Evolutionary conservation across 2,888 invertebrate species (phyloP).

Genomic region (Patella caerulea): DNA sequence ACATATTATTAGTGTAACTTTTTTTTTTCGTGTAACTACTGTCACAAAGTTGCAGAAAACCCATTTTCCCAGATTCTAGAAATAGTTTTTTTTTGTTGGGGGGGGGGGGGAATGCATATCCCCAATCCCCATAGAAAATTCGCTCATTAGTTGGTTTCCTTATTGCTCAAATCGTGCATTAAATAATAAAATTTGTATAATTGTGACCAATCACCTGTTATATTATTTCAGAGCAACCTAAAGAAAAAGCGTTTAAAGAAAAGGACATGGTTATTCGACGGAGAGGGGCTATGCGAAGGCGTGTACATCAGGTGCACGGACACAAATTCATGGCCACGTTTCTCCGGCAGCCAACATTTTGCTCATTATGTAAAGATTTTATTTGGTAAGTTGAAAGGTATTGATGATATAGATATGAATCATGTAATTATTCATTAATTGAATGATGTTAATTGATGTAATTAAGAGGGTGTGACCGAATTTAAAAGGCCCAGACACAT

Average conservation of each 20-base stretch:
- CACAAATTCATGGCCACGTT: slow-evolving; percentile 99
- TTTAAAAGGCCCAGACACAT: too few relatives aligned
- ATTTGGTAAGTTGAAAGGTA: slow-evolving; percentile 83
- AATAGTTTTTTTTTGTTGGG: neutral
- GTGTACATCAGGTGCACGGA: slow-evolving; percentile 96
- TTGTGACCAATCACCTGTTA: neutral
- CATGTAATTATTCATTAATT: too few relatives aligned
- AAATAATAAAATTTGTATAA: neutral
- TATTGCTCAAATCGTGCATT: neutral
- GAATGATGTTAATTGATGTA: too few relatives aligned
- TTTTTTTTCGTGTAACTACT: too few relatives aligned
- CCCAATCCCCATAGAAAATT: neutral
- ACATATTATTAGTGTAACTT: too few relatives aligned
- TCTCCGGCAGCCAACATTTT: slow-evolving; percentile 98
- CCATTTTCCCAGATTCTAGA: too few relatives aligned
- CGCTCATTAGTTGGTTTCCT: too few relatives aligned
- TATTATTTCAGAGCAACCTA: slow-evolving; percentile 41
- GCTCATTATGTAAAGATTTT: slow-evolving; percentile 98
- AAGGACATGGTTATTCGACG: slow-evolving; percentile 89
- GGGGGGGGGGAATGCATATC: neutral
- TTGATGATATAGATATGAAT: neutral
- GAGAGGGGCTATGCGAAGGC: slow-evolving; percentile 96
- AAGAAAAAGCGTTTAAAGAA: slow-evolving; percentile 89
- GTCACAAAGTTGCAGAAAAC: too few relatives aligned
- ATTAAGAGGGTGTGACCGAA: too few relatives aligned